Evolutionary conservation across 1,140 invertebrate species (phyloP), one percentile per base, ranked within the genome.

Genomic region (Solenopsis fugax): DNA sequence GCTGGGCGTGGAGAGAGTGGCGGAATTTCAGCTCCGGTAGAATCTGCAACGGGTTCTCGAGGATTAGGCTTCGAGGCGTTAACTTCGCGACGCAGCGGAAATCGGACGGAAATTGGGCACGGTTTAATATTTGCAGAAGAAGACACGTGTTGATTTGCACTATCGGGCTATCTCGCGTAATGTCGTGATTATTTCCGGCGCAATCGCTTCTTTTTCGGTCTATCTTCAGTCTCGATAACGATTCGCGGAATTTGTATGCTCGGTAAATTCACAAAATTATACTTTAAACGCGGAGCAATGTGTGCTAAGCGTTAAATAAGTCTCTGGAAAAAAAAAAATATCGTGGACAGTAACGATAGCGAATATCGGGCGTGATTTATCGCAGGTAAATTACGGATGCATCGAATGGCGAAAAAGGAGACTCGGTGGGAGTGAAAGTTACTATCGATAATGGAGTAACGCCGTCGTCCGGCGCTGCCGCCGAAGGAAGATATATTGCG

Each of bases 11-110:
- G 77, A 91, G 88, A 82, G 86, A 82, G 37, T 62, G 84, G 80
- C 73, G 76, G 73, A 89, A 87, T 91, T 91, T 90, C 87, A 84
- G 54, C 77, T 71, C 69, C 75, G 72, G 87, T 41, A 29, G 62
- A 58, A 78, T 71, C 73, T 80, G 82, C 60, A 86, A 86, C 75
- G 73, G 62, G 72, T 86, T 78, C 72, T 64, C 60, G 48, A 37
- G 67, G 58, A 89, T 86, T 89, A 89, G 69, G 60, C 67, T 85
- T 77, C n/a, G 41, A 71, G 50, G 58, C 73, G 34, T 52, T 86
- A 21, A 75, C 58, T 18, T 76, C 50, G 34, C 24, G 77, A 37
- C 69, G 34, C 37, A 54, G n/a, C 80, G 58, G 72, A 85, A 85
- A 85, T 85, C 82, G 16, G 34, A 58, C 82, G 82, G 73, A 84